phyloP scores from a whole-genome alignment of 1,140 invertebrate genomes.

The Glossosoma conforme region DNA sequence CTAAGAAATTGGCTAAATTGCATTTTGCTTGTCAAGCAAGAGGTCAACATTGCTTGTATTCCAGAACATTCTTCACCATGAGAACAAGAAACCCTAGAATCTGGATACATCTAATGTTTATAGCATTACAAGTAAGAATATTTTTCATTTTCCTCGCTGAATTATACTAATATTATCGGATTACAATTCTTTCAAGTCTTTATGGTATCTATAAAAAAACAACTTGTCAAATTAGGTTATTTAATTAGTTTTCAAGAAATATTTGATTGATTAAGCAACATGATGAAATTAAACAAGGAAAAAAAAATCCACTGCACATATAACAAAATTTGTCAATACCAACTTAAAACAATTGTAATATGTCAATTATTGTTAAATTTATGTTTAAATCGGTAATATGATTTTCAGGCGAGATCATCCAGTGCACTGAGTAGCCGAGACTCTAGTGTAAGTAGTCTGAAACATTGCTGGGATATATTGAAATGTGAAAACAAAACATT shows the following conservation, averaged over 20 bases:
- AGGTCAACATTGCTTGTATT: slow-evolving; percentile 86
- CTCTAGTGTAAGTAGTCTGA: slow-evolving; percentile 74
- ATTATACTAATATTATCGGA: too few relatives aligned
- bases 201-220: too few relatives aligned
- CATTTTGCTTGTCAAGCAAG: slow-evolving; percentile 85
- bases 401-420: slow-evolving; percentile 64
- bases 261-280: neutral
- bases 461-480: slow-evolving; percentile 90
- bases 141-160: too few relatives aligned
- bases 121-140: slow-evolving; percentile 74
- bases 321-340: neutral
- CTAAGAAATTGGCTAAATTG: slow-evolving; percentile 80
- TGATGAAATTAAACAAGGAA: too few relatives aligned
- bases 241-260: too few relatives aligned
- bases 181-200: too few relatives aligned
- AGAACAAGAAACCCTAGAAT: slow-evolving; percentile 80
- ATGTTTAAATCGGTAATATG: slow-evolving; percentile 1
- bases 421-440: slow-evolving; percentile 79
- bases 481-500: slow-evolving; percentile 87
- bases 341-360: neutral
- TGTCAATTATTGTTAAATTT: neutral
- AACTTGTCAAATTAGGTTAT: too few relatives aligned
- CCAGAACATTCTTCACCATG: slow-evolving; percentile 77
- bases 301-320: too few relatives aligned
- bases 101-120: slow-evolving; percentile 95